These are phyloP conservation scores for Nemotelus nigrinus DNA, from an alignment of 2,888 invertebrate species.

Conservation along the genomic window DNA sequence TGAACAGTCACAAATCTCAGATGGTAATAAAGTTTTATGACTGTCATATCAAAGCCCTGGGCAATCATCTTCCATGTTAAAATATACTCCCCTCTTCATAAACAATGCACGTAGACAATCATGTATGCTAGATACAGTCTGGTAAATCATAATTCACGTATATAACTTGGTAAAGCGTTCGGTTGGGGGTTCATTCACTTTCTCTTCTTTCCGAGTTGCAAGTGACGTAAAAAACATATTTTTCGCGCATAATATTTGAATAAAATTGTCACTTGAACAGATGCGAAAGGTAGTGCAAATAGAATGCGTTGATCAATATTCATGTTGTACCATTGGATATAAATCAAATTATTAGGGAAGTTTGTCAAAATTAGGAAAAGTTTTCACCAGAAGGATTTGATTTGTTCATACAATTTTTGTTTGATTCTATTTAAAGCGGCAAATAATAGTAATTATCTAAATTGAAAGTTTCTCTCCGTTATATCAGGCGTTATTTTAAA, in stretches of 20 bases:
- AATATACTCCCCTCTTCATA: neutral
- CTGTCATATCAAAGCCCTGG: constrained; percentile 13
- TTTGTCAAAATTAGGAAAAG: too few relatives aligned
- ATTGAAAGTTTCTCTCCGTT: too few relatives aligned
- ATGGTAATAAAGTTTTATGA: constrained; percentile 43
- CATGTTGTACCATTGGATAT: too few relatives aligned
- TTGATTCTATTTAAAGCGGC: too few relatives aligned
- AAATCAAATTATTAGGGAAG: too few relatives aligned
- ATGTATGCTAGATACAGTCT: constrained; percentile 42
- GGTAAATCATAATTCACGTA: constrained; percentile 37
- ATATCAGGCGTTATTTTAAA: too few relatives aligned
- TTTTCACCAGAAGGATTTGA: too few relatives aligned
- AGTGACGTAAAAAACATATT: constrained; percentile 40
- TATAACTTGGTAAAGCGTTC: neutral
- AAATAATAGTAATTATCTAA: too few relatives aligned
- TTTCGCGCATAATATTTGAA: constrained; percentile 43
- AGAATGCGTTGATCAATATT: too few relatives aligned
- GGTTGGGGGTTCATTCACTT: neutral
- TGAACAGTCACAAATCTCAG: constrained; percentile 29
- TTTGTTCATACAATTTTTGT: too few relatives aligned
- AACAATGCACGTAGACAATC: constrained; percentile 42
- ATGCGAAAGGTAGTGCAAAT: too few relatives aligned
- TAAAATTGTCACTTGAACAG: constrained; percentile 37
- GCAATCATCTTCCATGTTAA: constrained; percentile 2
- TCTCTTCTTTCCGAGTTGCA: neutral